phyloP scores from a whole-genome alignment of 1,140 invertebrate genomes.

The Lordiphosa clarofinis region DNA sequence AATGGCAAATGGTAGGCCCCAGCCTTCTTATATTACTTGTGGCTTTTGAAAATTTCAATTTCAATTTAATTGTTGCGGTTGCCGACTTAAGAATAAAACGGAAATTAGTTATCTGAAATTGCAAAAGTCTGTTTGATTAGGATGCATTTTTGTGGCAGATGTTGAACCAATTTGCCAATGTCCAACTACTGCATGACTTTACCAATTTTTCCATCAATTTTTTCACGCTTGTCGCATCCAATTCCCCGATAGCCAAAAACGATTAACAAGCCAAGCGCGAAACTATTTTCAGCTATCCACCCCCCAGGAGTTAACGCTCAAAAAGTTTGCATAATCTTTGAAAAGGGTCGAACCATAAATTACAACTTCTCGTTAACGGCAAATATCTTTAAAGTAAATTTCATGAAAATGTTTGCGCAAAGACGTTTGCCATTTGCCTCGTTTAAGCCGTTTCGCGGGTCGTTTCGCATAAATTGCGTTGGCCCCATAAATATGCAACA shows the following conservation, averaged over 20 bases:
- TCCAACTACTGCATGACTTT: conserved; percentile 4
- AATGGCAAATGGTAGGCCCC: too few relatives aligned
- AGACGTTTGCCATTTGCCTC: conserved; percentile 31
- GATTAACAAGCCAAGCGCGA: conserved; percentile 20
- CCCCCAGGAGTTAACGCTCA: neutral
- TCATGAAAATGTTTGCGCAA: conserved; percentile 36
- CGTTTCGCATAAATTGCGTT: conserved; percentile 45
- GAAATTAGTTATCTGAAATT: too few relatives aligned
- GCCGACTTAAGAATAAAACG: too few relatives aligned
- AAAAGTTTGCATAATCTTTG: conserved; percentile 51
- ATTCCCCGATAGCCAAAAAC: conserved; percentile 21
- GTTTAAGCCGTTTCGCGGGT: conserved; percentile 15
- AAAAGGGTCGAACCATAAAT: conserved; percentile 34
- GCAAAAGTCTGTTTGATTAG: neutral
- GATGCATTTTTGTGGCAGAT: neutral
- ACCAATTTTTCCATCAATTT: conserved; percentile 25
- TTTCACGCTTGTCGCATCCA: conserved; percentile 26
- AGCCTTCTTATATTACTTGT: too few relatives aligned
- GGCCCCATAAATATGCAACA: conserved; percentile 63
- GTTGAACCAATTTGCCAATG: conserved; percentile 9
- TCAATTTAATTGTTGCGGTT: too few relatives aligned
- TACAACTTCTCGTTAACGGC: conserved; percentile 12
- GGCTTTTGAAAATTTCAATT: too few relatives aligned
- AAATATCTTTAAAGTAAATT: conserved; percentile 37
- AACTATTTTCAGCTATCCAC: conserved; percentile 17